phyloP scores from a whole-genome alignment of 2,797 vertebrate species.

The Lepilemur septentrionalis region DNA sequence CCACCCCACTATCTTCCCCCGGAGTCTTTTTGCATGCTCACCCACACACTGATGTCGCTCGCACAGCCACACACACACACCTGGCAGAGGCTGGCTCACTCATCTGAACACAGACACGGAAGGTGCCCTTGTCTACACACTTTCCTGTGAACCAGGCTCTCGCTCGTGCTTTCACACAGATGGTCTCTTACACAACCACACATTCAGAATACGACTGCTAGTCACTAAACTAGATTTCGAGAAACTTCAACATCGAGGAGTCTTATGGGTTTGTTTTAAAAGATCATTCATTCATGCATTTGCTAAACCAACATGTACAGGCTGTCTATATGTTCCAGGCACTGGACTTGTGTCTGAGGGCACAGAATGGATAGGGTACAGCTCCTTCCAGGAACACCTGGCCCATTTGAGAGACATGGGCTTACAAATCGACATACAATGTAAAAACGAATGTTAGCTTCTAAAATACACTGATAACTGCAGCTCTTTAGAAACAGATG shows the following conservation, averaged over 20 bases:
- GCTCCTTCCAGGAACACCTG: neutral
- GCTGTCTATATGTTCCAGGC: neutral
- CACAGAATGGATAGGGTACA: neutral
- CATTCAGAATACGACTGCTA: neutral
- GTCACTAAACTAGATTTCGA: neutral
- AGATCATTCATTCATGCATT: neutral
- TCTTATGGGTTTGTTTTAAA: neutral
- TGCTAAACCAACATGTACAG: neutral
- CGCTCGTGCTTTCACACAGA: neutral
- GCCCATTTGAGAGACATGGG: neutral
- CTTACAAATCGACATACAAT: neutral
- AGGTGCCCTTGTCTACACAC: neutral
- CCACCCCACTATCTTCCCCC: fast-evolving
- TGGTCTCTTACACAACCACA: neutral
- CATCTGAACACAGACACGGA: neutral
- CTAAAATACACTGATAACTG: neutral
- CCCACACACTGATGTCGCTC: too few relatives aligned
- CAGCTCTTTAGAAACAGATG: neutral
- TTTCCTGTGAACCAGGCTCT: neutral
- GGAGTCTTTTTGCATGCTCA: neutral
- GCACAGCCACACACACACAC: neutral
- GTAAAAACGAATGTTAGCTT: neutral
- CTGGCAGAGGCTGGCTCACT: neutral
- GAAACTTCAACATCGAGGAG: neutral
- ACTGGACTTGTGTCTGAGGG: neutral